Percentiles rank a stretch among this genome's conserved stretches.
phyloP scores from a whole-genome alignment of 92 coral and sea anemone genomes.

The Actinostola sp. region DNA sequence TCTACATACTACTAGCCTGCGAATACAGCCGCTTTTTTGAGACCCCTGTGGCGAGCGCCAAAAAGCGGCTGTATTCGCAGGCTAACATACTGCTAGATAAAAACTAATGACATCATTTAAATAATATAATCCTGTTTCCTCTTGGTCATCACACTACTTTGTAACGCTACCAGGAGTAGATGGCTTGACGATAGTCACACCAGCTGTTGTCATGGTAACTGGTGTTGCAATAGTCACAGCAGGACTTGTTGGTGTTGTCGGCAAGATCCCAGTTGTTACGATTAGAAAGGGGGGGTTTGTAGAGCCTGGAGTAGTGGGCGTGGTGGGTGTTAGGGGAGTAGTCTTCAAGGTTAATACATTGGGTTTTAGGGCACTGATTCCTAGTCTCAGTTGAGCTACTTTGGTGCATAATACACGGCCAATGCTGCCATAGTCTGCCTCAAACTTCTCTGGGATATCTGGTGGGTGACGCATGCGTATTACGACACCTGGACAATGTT shows the following conservation, averaged over 20 bases:
- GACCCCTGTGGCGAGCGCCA: too few species aligned
- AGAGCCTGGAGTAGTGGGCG: conserved; percentile 75
- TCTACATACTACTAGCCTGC: too few species aligned
- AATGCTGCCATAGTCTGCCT: conserved; percentile 80
- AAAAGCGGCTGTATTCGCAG: too few species aligned
- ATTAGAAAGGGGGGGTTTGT: conserved; percentile 56
- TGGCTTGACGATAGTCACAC: neutral
- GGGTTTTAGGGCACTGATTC: conserved; percentile 78
- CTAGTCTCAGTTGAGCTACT: conserved; percentile 88
- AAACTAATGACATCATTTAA: too few species aligned
- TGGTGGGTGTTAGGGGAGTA: conserved; percentile 62
- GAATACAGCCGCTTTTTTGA: too few species aligned
- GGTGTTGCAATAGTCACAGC: conserved; percentile 48
- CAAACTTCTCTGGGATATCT: conserved; percentile 83
- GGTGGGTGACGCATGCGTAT: conserved; percentile 88
- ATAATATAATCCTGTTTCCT: too few species aligned
- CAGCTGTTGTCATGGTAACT: neutral
- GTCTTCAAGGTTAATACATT: conserved; percentile 66
- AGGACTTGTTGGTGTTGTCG: conserved; percentile 70
- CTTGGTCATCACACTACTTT: neutral
- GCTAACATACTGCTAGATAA: too few species aligned
- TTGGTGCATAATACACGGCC: conserved; percentile 78
- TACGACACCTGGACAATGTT: conserved; percentile 91
- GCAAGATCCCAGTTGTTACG: conserved; percentile 55
- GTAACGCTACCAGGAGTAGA: neutral